Base-by-base conservation (phyloP, 2,888 invertebrate genomes). In the Lasioglossum lativentre region DNA sequence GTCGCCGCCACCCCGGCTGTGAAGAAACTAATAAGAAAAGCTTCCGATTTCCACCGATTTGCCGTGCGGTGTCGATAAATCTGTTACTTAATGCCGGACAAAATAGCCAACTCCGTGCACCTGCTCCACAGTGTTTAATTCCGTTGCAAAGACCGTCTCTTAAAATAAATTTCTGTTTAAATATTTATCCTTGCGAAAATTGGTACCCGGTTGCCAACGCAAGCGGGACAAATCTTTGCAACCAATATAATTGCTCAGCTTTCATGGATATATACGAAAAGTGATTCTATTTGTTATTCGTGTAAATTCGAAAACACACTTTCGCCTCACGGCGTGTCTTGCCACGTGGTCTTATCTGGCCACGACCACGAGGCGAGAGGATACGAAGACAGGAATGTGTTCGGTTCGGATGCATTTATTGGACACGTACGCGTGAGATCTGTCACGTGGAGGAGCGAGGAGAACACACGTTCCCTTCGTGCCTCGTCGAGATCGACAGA, bases 391-490 rank as follows among this genome's bases (percentile, higher is more conserved):
- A 68, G 42, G 23, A n/a, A 71, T 42, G 70, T 68, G 66, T 77
- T 73, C 23, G 66, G 66, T 77, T 59, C 23, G 66, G n/a, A 84
- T 84, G 79, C 85, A 82, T 78, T 42, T 56, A 77, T 81, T 19
- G 78, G 59, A 59, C 42, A 63, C 74, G 78, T 52, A 63, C 85
- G 89, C 86, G 86, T 87, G 86, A 89, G 88, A 86, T 86, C 85
- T 86, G 91, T 90, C 91, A 86, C 82, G 90, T 78, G 79, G 79
- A 75, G 82, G 78, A 81, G 73, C 74, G 75, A 59, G 78, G 78
- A 82, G n/a, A n/a, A n/a, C n/a, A n/a, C n/a, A 81, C 80, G 88
- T 75, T 74, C 75, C 30, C 47, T 73, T 80, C 80, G 79, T 84
- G n/a, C 78, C 78, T 74, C 83, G 76, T 83, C 72, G 83, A 72